Conservation (phyloP, 1,140 invertebrate genomes). For the Orchesella cincta region DNA sequence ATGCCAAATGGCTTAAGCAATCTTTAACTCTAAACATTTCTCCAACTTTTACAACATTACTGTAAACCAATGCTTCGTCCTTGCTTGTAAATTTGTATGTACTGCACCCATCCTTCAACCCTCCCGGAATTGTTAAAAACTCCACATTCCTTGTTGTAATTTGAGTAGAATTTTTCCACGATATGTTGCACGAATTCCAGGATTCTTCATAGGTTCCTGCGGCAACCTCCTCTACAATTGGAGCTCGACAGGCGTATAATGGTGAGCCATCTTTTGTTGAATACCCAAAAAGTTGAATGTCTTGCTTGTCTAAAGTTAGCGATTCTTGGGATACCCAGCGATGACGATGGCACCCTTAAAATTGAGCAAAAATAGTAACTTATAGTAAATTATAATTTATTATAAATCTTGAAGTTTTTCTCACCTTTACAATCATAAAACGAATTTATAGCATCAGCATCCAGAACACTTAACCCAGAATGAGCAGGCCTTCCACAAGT, state of each 20-base stretch:
- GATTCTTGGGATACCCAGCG: not conserved
- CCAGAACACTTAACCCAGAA: not conserved
- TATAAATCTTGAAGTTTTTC: too few species aligned
- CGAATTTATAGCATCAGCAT: not conserved
- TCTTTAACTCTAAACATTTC: too few species aligned
- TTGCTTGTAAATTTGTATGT: too few species aligned
- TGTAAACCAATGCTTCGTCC: too few species aligned
- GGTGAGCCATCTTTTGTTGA: not conserved
- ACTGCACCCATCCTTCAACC: too few species aligned
- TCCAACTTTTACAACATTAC: too few species aligned
- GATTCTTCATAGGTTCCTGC: not conserved
- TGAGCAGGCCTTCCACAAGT: not conserved
- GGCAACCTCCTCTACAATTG: not conserved
- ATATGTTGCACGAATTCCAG: not conserved
- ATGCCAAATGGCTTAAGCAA: too few species aligned
- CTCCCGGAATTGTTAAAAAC: too few species aligned
- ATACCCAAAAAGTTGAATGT: not conserved
- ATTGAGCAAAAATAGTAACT: too few species aligned
- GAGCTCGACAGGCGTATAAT: not conserved
- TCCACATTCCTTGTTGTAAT: too few species aligned
- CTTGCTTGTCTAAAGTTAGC: not conserved
- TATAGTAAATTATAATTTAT: too few species aligned
- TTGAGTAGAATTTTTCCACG: too few species aligned
- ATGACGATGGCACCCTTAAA: not conserved
- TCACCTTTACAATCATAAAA: constrained; percentile 14